Evolutionary conservation across 2,797 vertebrate species (phyloP), one percentile per base, ranked within the genome.

Genomic region (Rhynchotus rufescens): DNA sequence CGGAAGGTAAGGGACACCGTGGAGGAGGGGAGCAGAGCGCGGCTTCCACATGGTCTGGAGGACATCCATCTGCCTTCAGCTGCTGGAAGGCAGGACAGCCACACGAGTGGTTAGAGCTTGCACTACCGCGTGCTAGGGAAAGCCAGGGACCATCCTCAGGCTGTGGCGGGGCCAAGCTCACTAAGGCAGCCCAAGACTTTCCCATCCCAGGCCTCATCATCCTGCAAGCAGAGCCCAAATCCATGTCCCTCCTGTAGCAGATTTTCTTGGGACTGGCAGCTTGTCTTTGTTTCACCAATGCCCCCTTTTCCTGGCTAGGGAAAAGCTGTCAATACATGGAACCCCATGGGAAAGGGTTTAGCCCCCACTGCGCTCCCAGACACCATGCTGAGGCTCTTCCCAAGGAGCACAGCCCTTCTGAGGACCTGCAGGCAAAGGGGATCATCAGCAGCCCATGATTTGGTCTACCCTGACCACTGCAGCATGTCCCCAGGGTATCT

Each of bases 71-170:
- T 28, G 36, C 13, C 20, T 74, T 91, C 69, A 92, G 84, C 84
- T 94, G 84, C 79, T 56, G 81, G 60, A 42, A 81, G 44, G 49
- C 26, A 82, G 84, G 66, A 82, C 28, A 61, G 57, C 40, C 0
- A 10, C 67, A 61, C 0, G 0, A 69, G 16, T 6, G 2, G 2
- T 76, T 40, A 86, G n/a, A 79, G 52, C 56, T 30, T 11, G 30
- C 17, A 7, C 52, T 54, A 30, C 30, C 10, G 11, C 6, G 54
- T n/a, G 54, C 20, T 12, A n/a, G 30, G 30, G 28, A 56, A n/a
- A 56, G 54, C 17, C 19, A 19, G 17, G 6, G 30, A 56, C 54
- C 52, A 54, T 7, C 54, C 54, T 56, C 17, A 20, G 16, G 30
- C 54, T 56, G 30, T 20, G 17, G 17, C n/a, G 54, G 30, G 30